These are phyloP conservation scores for Netelia inedita DNA, from an alignment of 2,888 invertebrate species.

Conservation along the genomic window DNA sequence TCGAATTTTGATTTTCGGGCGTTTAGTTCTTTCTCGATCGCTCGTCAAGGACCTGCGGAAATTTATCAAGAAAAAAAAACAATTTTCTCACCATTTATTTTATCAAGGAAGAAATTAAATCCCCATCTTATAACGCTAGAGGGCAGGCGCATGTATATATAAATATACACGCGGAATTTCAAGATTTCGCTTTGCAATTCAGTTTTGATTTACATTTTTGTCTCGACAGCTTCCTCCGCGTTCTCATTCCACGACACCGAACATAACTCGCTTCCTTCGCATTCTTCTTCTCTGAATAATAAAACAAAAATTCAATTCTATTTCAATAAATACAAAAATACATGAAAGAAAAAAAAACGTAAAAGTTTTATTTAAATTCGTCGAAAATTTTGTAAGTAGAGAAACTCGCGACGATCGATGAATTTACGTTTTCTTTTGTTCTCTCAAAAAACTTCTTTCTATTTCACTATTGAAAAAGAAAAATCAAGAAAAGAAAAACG, in stretches of 20 bases:
- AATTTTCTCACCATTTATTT: constrained; percentile 23
- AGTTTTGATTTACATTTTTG: constrained; percentile 46
- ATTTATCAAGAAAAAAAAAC: background rate
- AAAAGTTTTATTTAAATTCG: too few relatives aligned
- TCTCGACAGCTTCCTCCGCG: background rate
- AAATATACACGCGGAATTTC: background rate
- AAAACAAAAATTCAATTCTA: background rate
- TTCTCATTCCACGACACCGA: constrained; percentile 4
- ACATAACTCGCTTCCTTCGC: constrained; percentile 19
- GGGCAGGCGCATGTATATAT: constrained; percentile 10
- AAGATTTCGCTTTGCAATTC: constrained; percentile 8
- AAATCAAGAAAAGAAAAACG: too few relatives aligned
- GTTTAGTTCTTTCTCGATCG: constrained; percentile 11
- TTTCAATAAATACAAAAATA: background rate
- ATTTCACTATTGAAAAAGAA: too few relatives aligned
- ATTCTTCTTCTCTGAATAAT: constrained; percentile 31
- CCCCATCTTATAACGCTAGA: background rate
- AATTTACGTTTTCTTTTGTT: too few relatives aligned
- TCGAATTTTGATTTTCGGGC: constrained; percentile 49
- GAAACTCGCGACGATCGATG: too few relatives aligned
- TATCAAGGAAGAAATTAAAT: constrained; percentile 11
- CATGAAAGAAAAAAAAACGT: background rate
- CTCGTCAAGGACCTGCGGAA: constrained; percentile 28
- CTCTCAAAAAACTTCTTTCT: too few relatives aligned
- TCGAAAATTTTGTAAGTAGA: too few relatives aligned